Percentiles rank a stretch among this genome's conserved stretches.
Evolutionary conservation across 2,797 vertebrate species (phyloP).

Genomic region (Cynopterus sphinx): DNA sequence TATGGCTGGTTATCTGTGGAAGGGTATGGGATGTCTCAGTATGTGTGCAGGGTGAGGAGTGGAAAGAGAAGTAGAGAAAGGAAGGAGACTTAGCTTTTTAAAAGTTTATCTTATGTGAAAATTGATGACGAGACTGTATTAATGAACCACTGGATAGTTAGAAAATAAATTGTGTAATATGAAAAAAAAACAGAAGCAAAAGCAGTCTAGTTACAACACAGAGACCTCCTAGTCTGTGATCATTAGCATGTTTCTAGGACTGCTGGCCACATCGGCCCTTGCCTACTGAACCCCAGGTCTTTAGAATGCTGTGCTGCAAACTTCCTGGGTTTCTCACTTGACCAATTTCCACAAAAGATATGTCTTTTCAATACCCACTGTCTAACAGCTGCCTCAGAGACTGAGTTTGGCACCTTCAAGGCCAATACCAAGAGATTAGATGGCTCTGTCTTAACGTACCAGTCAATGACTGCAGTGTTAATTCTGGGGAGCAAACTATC

Average conservation of each 20-base stretch:
- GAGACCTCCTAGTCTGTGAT: neutral
- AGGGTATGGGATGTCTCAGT: neutral
- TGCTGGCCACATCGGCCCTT: neutral
- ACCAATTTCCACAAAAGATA: neutral
- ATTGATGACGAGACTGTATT: neutral
- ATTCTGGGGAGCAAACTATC: neutral
- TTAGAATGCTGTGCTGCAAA: neutral
- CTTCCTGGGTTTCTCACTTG: neutral
- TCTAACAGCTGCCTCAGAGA: neutral
- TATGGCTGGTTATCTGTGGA: neutral
- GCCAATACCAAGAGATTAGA: neutral
- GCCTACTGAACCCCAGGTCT: neutral
- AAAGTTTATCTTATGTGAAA: slow-evolving; percentile 25
- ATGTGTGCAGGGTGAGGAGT: neutral
- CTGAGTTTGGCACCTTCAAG: neutral
- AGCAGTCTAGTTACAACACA: neutral
- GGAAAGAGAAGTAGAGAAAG: neutral
- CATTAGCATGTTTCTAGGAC: neutral
- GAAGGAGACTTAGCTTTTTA: neutral
- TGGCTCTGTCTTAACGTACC: neutral
- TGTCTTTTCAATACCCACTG: neutral
- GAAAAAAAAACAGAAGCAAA: neutral
- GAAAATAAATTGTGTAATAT: neutral
- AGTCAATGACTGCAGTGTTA: neutral
- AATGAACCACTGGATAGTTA: neutral